Evolutionary conservation across 2,113 vertebrate genomes (phyloP).

Genomic region (Chauna torquata): DNA sequence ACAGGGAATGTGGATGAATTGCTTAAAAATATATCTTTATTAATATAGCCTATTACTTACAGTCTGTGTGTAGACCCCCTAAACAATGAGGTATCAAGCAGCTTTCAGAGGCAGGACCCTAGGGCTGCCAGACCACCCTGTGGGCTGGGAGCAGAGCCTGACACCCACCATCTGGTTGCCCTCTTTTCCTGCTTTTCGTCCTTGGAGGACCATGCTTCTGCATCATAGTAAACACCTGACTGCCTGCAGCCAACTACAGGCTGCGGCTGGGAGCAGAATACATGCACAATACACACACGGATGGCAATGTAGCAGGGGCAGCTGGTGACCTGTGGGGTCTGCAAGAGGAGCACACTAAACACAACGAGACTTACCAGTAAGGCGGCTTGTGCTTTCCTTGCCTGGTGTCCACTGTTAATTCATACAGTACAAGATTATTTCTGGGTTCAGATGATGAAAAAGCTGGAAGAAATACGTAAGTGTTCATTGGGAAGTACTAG

Average conservation of each 20-base stretch:
- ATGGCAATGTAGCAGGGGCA: background rate
- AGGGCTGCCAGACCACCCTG: background rate
- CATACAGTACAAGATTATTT: background rate
- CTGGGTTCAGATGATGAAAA: background rate
- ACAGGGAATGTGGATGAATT: background rate
- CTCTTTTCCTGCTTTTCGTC: background rate
- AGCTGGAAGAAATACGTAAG: background rate
- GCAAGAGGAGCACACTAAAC: background rate
- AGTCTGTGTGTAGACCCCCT: background rate
- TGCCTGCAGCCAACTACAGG: background rate
- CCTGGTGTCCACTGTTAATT: background rate
- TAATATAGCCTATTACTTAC: background rate
- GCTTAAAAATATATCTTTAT: background rate
- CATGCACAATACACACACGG: accelerated
- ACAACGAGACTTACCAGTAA: background rate
- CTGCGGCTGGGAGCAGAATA: accelerated
- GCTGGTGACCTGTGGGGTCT: accelerated
- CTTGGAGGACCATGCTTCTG: background rate
- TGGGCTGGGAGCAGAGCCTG: background rate
- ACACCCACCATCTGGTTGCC: background rate
- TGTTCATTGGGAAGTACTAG: background rate
- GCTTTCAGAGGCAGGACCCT: background rate
- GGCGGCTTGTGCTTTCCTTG: background rate
- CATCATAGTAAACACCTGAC: background rate
- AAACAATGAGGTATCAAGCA: background rate